Conservation (phyloP, 1,140 invertebrate species). For the Battus philenor region DNA sequence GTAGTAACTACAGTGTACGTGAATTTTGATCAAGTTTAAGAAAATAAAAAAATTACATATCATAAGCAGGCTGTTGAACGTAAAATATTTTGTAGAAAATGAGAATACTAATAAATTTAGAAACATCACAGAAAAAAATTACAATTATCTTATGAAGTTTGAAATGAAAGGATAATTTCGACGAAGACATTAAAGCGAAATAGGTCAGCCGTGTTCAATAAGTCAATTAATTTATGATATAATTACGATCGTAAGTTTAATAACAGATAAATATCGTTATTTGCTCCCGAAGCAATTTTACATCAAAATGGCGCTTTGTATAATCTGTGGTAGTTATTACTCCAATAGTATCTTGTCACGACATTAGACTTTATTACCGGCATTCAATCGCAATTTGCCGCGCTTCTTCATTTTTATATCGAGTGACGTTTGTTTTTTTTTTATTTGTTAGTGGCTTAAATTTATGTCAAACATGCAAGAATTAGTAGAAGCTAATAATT, state of each 20-base stretch:
- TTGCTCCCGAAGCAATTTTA: slow-evolving; percentile 22
- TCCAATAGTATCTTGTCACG: slow-evolving; percentile 23
- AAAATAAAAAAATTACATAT: too few relatives aligned
- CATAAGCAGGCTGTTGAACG: too few relatives aligned
- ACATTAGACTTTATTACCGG: slow-evolving; percentile 18
- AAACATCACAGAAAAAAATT: too few relatives aligned
- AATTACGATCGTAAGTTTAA: slow-evolving; percentile 1
- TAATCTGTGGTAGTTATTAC: slow-evolving; percentile 19
- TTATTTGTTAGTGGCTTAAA: neutral
- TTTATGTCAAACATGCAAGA: too few relatives aligned
- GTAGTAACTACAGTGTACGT: too few relatives aligned
- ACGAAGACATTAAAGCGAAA: too few relatives aligned
- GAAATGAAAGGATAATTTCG: too few relatives aligned
- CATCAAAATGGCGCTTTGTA: slow-evolving; percentile 12
- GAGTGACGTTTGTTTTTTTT: neutral
- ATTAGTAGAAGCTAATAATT: too few relatives aligned
- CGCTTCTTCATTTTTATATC: neutral
- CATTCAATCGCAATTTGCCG: slow-evolving; percentile 22
- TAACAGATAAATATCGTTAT: neutral
- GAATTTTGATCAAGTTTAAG: too few relatives aligned
- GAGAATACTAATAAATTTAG: too few relatives aligned
- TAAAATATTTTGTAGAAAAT: too few relatives aligned
- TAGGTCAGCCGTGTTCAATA: neutral
- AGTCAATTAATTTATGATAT: neutral
- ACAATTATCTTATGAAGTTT: too few relatives aligned